Percentiles rank a stretch among this genome's conserved stretches.
phyloP scores from a whole-genome alignment of 2,797 vertebrate genomes.

The Melanitta fusca region DNA sequence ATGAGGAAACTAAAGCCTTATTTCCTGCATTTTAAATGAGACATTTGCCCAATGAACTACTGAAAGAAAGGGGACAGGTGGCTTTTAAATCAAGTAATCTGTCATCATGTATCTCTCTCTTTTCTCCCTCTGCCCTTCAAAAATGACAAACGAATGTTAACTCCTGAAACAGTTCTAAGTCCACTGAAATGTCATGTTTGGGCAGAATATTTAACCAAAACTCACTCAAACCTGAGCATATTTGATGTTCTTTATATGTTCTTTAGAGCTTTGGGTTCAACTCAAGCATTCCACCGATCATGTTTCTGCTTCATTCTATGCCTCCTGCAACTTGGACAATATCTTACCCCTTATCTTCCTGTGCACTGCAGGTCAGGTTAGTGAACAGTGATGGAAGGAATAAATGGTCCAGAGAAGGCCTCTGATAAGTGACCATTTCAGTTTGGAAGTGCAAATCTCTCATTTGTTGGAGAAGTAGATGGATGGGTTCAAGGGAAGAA shows the following conservation, averaged over 20 bases:
- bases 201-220: not conserved
- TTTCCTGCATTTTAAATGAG: not conserved
- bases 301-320: not conserved
- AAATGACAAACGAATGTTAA: not conserved
- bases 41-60: not conserved
- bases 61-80: constrained; percentile 3
- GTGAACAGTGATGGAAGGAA: not conserved
- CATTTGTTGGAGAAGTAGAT: not conserved
- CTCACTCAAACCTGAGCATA: not conserved
- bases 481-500: not conserved
- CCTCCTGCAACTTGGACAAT: not conserved
- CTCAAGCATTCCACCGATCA: not conserved
- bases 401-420: not conserved
- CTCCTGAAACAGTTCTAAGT: not conserved
- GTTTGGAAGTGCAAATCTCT: not conserved
- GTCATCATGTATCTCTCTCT: not conserved
- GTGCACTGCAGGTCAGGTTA: not conserved
- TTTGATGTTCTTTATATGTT: not conserved
- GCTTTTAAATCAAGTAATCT: not conserved
- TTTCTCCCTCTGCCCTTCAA: not conserved
- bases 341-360: not conserved
- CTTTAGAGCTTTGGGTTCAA: not conserved
- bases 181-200: not conserved
- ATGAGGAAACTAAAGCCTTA: not conserved
- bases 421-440: not conserved